phyloP scores from a whole-genome alignment of 2,113 vertebrate genomes.

The Actinemys pallida region DNA sequence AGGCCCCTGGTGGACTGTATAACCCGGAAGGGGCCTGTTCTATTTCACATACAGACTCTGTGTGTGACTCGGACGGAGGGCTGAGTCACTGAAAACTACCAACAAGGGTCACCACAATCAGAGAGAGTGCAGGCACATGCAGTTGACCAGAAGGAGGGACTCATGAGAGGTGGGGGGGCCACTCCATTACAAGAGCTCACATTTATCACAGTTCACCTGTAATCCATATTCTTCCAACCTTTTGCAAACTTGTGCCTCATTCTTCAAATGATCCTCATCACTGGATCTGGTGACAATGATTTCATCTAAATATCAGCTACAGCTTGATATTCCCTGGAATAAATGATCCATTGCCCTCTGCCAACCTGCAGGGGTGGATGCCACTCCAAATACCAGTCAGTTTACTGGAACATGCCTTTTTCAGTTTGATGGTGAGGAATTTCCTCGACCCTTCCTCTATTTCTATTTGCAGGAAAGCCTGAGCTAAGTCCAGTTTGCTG shows the following conservation, averaged over 20 bases:
- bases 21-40: no score
- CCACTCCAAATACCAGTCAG: background rate
- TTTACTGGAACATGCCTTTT: background rate
- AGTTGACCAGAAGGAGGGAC: no score
- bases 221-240: background rate
- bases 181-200: background rate
- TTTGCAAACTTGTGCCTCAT: background rate
- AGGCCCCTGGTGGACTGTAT: no score
- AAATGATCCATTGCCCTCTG: background rate
- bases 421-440: background rate
- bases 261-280: background rate
- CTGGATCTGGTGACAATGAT: background rate
- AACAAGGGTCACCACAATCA: no score
- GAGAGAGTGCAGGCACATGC: no score
- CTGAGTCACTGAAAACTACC: no score
- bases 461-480: background rate
- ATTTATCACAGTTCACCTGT: background rate
- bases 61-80: no score
- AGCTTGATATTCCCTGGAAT: background rate
- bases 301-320: background rate
- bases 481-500: background rate
- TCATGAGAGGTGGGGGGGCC: no score
- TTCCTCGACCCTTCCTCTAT: background rate
- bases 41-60: no score
- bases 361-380: background rate